Base-by-base conservation (phyloP, 92 coral and sea anemone species). In the Desmophyllum pertusum region DNA sequence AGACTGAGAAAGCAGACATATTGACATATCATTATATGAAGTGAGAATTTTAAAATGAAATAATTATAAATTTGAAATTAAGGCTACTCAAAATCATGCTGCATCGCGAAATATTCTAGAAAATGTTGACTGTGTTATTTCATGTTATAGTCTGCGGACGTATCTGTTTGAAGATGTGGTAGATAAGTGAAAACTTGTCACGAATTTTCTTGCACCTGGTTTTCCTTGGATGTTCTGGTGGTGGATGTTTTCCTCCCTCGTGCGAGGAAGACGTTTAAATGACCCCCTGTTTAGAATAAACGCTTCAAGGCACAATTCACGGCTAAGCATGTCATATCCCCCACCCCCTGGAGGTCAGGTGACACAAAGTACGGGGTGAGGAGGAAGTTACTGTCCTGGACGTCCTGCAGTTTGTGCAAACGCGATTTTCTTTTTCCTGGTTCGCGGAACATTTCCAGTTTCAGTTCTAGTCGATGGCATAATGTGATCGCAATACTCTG, bases 121-220 rank as follows among this genome's bases (percentile, higher is more conserved):
- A 13, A 48, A 21, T 48, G 48, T 7, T 10, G 48, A 14, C 53
- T 48, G 17, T 48, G 7, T 43, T 43, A 57, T 53, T 6, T 7
- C 61, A 25, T 70, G 33, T 39, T 11, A 15, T 21, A 8, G 23
- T 18, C 11, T 68, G 27, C 23, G 21, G 30, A 21, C 45, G n/a
- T n/a, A 70, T 40, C 75, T 70, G 48, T 39, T 70, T 70, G 48
- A 37, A 13, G 21, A 10, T 10, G 25, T 33, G 48, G 27, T 1
- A 70, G 75, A 70, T 70, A 70, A 39, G 43, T 11, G 23, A 39
- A 21, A 70, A 21, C 75, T 68, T 38, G n/a, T 39, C 43, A 53
- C 29, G 61, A 21, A 57, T 57, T 23, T 40, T 8, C 75, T 19
- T 40, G 48, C 17, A 68, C 73, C 10, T 18, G 2, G 10, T 30